Conservation (phyloP, 2,888 invertebrate genomes). For the Plagodis dolabraria region DNA sequence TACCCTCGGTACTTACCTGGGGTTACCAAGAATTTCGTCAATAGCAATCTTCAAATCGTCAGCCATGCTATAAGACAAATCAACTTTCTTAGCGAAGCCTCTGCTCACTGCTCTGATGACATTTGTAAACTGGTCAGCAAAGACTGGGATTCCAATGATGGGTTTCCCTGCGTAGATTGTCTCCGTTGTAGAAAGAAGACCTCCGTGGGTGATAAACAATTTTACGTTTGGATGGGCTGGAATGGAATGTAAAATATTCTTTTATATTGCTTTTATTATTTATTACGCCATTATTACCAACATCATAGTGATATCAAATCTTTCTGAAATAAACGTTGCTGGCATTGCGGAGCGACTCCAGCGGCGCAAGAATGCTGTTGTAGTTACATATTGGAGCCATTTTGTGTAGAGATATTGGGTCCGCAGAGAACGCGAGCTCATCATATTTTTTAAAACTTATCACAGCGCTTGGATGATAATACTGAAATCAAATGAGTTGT, state of each 20-base stretch:
- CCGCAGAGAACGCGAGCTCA: no score
- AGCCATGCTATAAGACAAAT: slow-evolving; percentile 44
- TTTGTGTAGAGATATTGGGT: no score
- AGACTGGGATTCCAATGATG: slow-evolving; percentile 64
- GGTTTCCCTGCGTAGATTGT: slow-evolving; percentile 62
- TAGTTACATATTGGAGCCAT: no score
- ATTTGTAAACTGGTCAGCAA: slow-evolving; percentile 64
- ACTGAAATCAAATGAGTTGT: no score
- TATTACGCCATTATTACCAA: no score
- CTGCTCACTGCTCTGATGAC: slow-evolving; percentile 51
- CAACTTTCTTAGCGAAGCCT: slow-evolving; percentile 52
- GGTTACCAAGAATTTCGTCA: slow-evolving; percentile 44
- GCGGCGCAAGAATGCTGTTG: no score
- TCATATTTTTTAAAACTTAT: no score
- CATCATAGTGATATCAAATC: no score
- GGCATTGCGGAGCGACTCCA: no score
- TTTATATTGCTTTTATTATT: slow-evolving; percentile 28
- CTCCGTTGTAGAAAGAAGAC: slow-evolving; percentile 63
- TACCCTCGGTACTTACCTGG: slow-evolving; percentile 40
- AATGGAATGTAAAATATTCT: slow-evolving; percentile 37
- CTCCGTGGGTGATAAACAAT: slow-evolving; percentile 70
- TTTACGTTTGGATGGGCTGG: slow-evolving; percentile 66
- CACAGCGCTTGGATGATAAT: no score
- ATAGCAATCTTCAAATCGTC: slow-evolving; percentile 47
- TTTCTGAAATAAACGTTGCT: no score